A percentile compares a stretch with the other conserved stretches of the same genome.
These are phyloP conservation scores for Ornithoptera priamus DNA, from an alignment of 2,888 invertebrate species.

Conservation along the genomic window DNA sequence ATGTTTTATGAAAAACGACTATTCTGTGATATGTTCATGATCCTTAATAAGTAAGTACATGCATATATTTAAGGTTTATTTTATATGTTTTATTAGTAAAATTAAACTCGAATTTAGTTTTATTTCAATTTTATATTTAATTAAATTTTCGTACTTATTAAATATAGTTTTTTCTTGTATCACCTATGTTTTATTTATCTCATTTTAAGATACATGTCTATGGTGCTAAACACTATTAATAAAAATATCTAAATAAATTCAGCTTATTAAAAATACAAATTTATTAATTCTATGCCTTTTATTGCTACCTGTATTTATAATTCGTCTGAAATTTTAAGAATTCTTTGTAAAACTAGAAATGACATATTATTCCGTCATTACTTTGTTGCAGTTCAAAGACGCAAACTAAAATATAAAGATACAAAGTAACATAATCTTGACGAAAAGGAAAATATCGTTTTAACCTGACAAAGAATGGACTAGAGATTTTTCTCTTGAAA, in stretches of 20 bases:
- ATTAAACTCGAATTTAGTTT: constrained; percentile 6
- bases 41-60: constrained; percentile 15
- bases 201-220: not conserved
- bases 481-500: not conserved
- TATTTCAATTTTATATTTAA: constrained; percentile 4
- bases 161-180: not conserved
- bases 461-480: constrained; percentile 3
- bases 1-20: constrained; percentile 17
- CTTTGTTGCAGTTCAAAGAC: constrained; percentile 8
- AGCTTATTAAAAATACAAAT: too few relatives aligned
- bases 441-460: constrained; percentile 1
- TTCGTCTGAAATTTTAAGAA: not conserved
- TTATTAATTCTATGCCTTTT: not conserved
- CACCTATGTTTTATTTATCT: not conserved
- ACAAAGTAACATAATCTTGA: constrained; percentile 6
- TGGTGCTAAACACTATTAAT: not conserved
- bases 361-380: constrained; percentile 2
- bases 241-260: not conserved
- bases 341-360: not conserved
- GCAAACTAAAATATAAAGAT: not conserved
- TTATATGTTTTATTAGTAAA: not conserved
- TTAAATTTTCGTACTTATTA: not conserved
- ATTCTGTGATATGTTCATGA: constrained; percentile 41
- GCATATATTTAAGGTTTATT: constrained; percentile 6
- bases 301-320: not conserved